phyloP scores from a whole-genome alignment of 2,888 invertebrate genomes.

The Lochmaea capreae region DNA sequence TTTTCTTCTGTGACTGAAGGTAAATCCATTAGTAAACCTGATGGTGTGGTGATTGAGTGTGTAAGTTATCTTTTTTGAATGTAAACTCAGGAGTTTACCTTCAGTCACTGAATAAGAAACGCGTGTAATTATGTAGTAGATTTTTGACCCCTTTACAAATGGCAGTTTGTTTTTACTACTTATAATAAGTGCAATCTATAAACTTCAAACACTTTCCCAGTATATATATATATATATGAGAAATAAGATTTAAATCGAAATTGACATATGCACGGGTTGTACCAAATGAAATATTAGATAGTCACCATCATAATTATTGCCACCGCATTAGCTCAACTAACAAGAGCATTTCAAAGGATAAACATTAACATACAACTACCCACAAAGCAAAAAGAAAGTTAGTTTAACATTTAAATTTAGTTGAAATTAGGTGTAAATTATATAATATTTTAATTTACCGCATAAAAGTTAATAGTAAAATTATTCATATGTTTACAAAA shows the following conservation, averaged over 20 bases:
- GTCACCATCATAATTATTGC: constrained; percentile 48
- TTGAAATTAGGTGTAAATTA: background rate
- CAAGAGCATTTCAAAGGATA: constrained; percentile 31
- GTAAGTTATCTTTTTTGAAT: too few relatives aligned
- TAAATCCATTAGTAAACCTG: too few relatives aligned
- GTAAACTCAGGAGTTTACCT: too few relatives aligned
- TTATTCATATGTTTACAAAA: background rate
- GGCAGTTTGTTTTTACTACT: too few relatives aligned
- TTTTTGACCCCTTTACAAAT: too few relatives aligned
- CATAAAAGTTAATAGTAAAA: background rate
- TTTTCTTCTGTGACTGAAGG: too few relatives aligned
- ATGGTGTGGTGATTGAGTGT: too few relatives aligned
- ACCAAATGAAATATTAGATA: constrained; percentile 49
- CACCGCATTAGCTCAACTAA: constrained; percentile 46
- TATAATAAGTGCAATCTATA: too few relatives aligned
- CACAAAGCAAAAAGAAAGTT: constrained; percentile 12
- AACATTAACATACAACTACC: constrained; percentile 3
- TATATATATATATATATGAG: background rate
- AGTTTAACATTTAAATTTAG: background rate
- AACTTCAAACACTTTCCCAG: too few relatives aligned
- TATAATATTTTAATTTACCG: background rate
- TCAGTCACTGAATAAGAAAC: too few relatives aligned
- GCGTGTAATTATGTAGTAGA: too few relatives aligned
- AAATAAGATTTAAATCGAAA: background rate
- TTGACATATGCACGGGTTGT: constrained; percentile 25